A percentile compares a stretch with the other conserved stretches of the same genome.
These are phyloP conservation scores for Oegoconia quadripuncta DNA, from an alignment of 2,888 invertebrate genomes.

Conservation along the genomic window DNA sequence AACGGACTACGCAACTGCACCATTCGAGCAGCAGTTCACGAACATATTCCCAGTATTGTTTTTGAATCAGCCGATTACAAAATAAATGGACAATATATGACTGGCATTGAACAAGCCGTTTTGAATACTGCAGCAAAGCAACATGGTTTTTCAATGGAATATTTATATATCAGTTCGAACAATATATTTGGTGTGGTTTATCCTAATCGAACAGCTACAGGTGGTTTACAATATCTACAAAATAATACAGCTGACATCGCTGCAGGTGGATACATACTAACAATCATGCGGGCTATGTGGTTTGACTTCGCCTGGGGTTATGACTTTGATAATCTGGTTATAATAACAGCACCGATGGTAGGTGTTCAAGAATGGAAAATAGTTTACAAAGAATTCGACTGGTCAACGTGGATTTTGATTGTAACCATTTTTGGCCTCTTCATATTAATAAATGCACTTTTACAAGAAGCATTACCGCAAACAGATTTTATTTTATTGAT, in stretches of 20 bases:
- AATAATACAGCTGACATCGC: conserved; percentile 12
- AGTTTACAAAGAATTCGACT: conserved; percentile 11
- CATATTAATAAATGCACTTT: too few species aligned
- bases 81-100: background rate
- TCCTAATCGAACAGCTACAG: conserved; percentile 9
- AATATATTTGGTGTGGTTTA: conserved; percentile 1
- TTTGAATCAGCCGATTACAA: background rate
- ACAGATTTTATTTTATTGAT: too few species aligned
- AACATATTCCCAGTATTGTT: conserved; percentile 13
- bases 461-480: too few species aligned
- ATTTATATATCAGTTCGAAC: background rate
- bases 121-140: background rate
- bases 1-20: conserved; percentile 13
- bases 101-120: conserved; percentile 8
- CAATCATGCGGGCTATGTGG: conserved; percentile 7
- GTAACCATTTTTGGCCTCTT: background rate
- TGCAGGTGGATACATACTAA: conserved; percentile 13
- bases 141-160: conserved; percentile 3
- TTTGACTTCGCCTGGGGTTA: conserved; percentile 14
- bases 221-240: conserved; percentile 8
- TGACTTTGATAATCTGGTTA: conserved; percentile 3
- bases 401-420: conserved; percentile 5
- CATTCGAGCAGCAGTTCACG: conserved; percentile 7
- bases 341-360: conserved; percentile 4
- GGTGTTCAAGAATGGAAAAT: conserved; percentile 9